phyloP scores from a whole-genome alignment of 2,797 vertebrate genomes.

The Microcaecilia unicolor region DNA sequence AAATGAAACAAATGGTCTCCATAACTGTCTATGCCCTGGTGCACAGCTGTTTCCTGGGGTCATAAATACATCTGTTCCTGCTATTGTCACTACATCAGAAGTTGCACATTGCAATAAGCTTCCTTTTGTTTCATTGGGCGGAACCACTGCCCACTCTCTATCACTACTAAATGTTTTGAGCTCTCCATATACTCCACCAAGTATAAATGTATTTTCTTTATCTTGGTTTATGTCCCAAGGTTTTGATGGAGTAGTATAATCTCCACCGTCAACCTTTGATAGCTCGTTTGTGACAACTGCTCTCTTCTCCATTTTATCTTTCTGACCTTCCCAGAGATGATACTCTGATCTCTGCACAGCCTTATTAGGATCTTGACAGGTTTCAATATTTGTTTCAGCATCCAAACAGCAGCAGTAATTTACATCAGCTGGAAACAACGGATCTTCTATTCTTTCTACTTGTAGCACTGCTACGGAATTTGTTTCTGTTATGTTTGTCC shows the following conservation, averaged over 20 bases:
- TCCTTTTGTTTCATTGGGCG: slow-evolving; percentile 64
- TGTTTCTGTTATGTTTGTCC: slow-evolving; percentile 79
- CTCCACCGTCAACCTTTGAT: slow-evolving; percentile 77
- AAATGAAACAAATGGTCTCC: slow-evolving; percentile 88
- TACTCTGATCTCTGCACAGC: slow-evolving; percentile 94
- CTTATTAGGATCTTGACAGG: slow-evolving; percentile 73
- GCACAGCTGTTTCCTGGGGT: slow-evolving; percentile 87
- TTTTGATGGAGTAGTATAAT: slow-evolving; percentile 91
- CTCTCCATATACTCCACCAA: slow-evolving; percentile 94
- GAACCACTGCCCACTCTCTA: slow-evolving; percentile 86
- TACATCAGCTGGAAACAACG: slow-evolving; percentile 71
- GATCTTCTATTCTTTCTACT: slow-evolving; percentile 64
- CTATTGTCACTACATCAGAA: slow-evolving; percentile 88
- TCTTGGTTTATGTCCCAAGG: slow-evolving; percentile 82
- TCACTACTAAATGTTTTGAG: slow-evolving; percentile 80
- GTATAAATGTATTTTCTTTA: slow-evolving; percentile 85
- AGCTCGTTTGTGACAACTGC: slow-evolving; percentile 71
- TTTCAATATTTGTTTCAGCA: slow-evolving; percentile 60
- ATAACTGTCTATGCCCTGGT: slow-evolving; percentile 86
- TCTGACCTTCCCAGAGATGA: slow-evolving; percentile 91
- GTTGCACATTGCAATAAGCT: slow-evolving; percentile 81
- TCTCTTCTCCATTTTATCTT: slow-evolving; percentile 66
- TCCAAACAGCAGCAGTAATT: slow-evolving; percentile 81
- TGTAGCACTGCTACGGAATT: slow-evolving; percentile 56
- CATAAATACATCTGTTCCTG: slow-evolving; percentile 93